phyloP scores from a whole-genome alignment of 2,113 vertebrate species.

The Stigmatopora argus region DNA sequence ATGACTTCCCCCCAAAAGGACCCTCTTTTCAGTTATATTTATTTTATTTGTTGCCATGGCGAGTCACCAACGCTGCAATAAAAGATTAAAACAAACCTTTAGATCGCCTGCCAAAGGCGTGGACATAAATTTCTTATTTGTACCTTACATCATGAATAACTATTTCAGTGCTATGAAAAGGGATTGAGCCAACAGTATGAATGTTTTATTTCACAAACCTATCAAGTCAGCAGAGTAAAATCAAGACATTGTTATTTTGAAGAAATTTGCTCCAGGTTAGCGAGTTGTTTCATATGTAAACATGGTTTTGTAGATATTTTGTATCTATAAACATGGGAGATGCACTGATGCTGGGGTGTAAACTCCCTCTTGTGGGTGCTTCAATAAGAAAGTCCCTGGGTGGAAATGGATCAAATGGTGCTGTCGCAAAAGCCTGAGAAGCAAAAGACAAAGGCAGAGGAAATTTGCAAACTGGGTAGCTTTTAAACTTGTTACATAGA shows the following conservation, averaged over 20 bases:
- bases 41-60: not conserved
- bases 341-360: not conserved
- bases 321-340: not conserved
- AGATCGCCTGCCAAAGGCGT: not conserved
- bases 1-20: not conserved
- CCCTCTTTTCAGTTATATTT: not conserved
- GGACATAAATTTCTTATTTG: not conserved
- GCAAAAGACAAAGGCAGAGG: conserved; percentile 1
- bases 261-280: not conserved
- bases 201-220: conserved; percentile 58
- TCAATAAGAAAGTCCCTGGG: conserved; percentile 1
- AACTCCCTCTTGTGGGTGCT: conserved; percentile 4
- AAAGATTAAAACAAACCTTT: not conserved
- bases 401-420: conserved; percentile 22
- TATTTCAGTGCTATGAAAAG: conserved; percentile 25
- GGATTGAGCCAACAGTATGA: conserved; percentile 9
- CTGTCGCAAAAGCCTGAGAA: conserved; percentile 57
- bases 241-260: conserved; percentile 11
- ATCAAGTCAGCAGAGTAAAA: conserved; percentile 31
- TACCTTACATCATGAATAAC: not conserved
- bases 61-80: not conserved
- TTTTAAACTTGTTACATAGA: no score
- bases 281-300: conserved; percentile 7
- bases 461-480: not conserved
- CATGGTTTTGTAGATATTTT: not conserved